A percentile compares a stretch with the other conserved stretches of the same genome.
Conservation (phyloP, 2,797 vertebrate species). For the Loriculus beryllinus region DNA sequence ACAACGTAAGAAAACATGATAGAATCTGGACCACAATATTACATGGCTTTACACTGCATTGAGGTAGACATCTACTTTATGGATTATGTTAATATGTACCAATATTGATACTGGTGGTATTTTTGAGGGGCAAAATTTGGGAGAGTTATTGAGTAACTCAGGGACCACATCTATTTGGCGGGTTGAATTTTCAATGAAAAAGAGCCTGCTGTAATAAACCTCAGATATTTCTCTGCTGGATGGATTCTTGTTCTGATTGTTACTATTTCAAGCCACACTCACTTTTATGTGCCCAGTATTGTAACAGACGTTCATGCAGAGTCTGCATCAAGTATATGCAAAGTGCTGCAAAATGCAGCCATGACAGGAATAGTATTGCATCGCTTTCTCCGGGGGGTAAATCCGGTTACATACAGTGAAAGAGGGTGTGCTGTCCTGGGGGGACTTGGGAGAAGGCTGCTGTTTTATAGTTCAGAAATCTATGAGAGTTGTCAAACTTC, state of each 20-base stretch:
- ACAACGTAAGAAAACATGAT: not conserved
- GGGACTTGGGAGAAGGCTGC: not conserved
- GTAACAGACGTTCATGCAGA: not conserved
- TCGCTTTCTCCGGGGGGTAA: not conserved
- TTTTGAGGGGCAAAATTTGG: not conserved
- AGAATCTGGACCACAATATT: not conserved
- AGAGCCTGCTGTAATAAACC: not conserved
- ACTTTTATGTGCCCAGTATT: not conserved
- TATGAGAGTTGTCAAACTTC: not conserved
- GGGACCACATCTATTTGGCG: not conserved
- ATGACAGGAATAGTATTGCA: not conserved
- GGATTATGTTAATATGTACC: not conserved
- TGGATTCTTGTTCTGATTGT: slow-evolving; percentile 1
- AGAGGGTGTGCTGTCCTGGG: not conserved
- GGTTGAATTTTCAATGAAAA: not conserved
- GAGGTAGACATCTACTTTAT: not conserved
- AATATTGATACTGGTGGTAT: not conserved
- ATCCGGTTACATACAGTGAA: not conserved
- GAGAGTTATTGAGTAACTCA: not conserved
- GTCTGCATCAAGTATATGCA: not conserved
- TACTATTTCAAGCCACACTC: not conserved
- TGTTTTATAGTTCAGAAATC: not conserved
- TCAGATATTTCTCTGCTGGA: slow-evolving; percentile 23
- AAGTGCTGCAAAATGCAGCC: not conserved
- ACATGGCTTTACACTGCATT: not conserved